Conservation (phyloP, 2,888 invertebrate species). For the Cosmia pyralina region DNA sequence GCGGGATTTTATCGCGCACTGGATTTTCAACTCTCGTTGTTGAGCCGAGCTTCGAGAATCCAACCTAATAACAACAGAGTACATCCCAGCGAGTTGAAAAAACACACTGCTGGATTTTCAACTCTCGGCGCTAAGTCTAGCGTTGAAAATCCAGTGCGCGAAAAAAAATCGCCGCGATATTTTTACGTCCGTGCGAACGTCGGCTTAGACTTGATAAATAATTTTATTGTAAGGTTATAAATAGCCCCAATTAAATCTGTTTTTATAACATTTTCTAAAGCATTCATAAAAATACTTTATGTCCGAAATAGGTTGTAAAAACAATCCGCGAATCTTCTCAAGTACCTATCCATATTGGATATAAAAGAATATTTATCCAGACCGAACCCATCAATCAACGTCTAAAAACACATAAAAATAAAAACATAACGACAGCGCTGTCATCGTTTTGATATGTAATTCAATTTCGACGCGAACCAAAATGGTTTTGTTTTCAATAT, state of each 20-base stretch:
- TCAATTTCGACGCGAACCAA: constrained; percentile 59
- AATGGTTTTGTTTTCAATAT: constrained; percentile 56
- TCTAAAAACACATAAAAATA: constrained; percentile 58
- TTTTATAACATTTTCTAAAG: not conserved
- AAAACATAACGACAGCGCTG: constrained; percentile 58
- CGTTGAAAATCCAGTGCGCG: too few relatives aligned
- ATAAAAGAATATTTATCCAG: constrained; percentile 54
- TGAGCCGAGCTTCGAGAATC: too few relatives aligned
- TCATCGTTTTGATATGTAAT: constrained; percentile 62
- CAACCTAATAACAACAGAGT: too few relatives aligned
- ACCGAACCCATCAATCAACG: constrained; percentile 57
- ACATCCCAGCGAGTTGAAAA: too few relatives aligned
- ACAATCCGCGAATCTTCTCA: constrained; percentile 29
- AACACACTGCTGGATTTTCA: too few relatives aligned
- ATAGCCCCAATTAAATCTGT: not conserved
- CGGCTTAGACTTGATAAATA: too few relatives aligned
- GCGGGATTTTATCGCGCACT: too few relatives aligned
- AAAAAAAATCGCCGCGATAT: too few relatives aligned
- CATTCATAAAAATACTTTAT: constrained; percentile 7
- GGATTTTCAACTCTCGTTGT: too few relatives aligned
- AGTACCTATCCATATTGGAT: constrained; percentile 32
- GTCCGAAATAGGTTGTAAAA: constrained; percentile 19
- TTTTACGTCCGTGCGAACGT: too few relatives aligned
- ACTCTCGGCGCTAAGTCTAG: too few relatives aligned
- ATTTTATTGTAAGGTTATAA: not conserved